Percentiles rank a stretch among this genome's conserved stretches.
phyloP scores from a whole-genome alignment of 2,888 invertebrate species.

The Amphimallon solstitiale region DNA sequence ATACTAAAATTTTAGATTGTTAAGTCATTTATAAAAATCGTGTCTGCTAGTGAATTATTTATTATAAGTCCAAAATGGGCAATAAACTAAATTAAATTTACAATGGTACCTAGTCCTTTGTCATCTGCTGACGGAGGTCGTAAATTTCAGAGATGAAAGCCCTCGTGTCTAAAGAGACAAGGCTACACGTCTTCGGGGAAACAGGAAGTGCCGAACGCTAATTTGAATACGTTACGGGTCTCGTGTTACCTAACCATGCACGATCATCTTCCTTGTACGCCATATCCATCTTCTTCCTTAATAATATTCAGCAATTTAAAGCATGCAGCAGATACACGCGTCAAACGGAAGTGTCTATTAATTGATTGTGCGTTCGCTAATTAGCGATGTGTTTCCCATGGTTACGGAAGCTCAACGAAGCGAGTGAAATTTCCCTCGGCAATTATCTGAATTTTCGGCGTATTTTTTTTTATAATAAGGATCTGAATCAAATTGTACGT shows the following conservation, averaged over 20 bases:
- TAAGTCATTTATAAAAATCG: too few species aligned
- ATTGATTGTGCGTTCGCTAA: constrained; percentile 29
- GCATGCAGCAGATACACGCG: not conserved
- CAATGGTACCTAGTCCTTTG: not conserved
- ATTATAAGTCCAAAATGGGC: not conserved
- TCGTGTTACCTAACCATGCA: too few species aligned
- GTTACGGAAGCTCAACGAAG: too few species aligned
- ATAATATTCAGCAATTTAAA: too few species aligned
- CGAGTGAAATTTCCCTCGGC: too few species aligned
- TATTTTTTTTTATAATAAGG: too few species aligned
- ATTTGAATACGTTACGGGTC: constrained; percentile 10
- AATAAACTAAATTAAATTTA: constrained; percentile 28
- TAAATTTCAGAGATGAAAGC: too few species aligned
- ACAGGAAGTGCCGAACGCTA: constrained; percentile 16
- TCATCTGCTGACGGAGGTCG: not conserved
- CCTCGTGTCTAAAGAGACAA: not conserved
- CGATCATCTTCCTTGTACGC: too few species aligned
- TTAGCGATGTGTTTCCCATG: constrained; percentile 31
- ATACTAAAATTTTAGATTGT: too few species aligned
- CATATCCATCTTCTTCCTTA: too few species aligned
- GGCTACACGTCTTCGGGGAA: constrained; percentile 14
- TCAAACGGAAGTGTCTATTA: constrained; percentile 17
- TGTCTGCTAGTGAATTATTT: too few species aligned
- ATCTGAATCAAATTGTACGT: too few species aligned
- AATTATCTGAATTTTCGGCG: not conserved